Evolutionary conservation across 2,113 vertebrate species (phyloP).

Genomic region (Myotis yumanensis): DNA sequence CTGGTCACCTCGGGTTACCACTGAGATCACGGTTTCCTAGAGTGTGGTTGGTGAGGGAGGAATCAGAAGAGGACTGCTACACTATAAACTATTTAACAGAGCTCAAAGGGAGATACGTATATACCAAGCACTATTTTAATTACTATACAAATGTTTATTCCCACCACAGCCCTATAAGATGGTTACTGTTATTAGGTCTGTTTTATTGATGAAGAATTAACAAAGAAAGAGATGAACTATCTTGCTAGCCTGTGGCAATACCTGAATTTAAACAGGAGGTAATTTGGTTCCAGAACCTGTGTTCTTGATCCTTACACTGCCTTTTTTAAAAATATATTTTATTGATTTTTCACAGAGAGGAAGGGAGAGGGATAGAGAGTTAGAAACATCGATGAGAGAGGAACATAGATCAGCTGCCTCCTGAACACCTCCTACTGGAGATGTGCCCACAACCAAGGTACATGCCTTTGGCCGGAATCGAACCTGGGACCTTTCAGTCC

Average conservation of each 20-base stretch:
- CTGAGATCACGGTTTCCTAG: neutral
- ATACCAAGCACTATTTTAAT: neutral
- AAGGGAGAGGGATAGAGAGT: too few species aligned
- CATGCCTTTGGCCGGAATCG: too few species aligned
- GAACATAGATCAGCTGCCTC: too few species aligned
- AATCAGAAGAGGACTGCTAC: neutral
- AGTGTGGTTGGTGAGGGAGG: neutral
- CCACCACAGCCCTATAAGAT: neutral
- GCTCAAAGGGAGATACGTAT: neutral
- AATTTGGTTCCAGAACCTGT: neutral
- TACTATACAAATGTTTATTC: neutral
- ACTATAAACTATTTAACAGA: neutral
- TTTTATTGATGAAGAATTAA: neutral
- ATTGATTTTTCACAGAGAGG: too few species aligned
- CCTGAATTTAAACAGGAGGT: neutral
- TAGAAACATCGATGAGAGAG: too few species aligned
- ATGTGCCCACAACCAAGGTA: too few species aligned
- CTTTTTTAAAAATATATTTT: neutral
- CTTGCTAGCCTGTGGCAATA: neutral
- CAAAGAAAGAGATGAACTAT: neutral
- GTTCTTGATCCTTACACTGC: neutral
- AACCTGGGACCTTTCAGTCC: too few species aligned
- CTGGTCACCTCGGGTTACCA: conserved; percentile 20
- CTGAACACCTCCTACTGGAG: too few species aligned
- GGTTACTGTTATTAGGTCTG: neutral